Evolutionary conservation across 2,888 invertebrate species (phyloP), one percentile per base, ranked within the genome.

Genomic region (Drosophila melanocephala): DNA sequence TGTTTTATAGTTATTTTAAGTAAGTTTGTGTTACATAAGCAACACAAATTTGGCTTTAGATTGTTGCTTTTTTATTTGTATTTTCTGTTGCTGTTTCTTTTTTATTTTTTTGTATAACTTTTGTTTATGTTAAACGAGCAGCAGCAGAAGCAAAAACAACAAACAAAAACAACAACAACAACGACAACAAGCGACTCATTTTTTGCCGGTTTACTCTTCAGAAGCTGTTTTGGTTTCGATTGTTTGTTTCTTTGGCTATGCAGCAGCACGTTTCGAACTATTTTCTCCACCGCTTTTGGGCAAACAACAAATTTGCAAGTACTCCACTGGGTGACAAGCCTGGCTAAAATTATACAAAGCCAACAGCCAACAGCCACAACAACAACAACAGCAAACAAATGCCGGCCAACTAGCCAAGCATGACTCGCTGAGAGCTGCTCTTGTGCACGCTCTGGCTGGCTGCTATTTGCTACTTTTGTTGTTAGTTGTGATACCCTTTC

Each of bases 191-290:
- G 51, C 44, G 26, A 37, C 56, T 59, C 52, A 71, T 56, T 55
- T 70, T 55, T 62, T 56, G 67, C 50, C 57, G 35, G 39, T 47
- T 70, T 67, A 58, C 72, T 87, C 71, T 76, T 70, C 76, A 77
- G 81, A 51, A 79, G 81, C 60, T 59, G 55, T 70, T 73, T 66
- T 72, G 42, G n/a, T 74, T 70, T 19, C 72, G 61, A 61, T 77
- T 71, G 67, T 74, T 84, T 77, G 66, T 57, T 78, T 81, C 67
- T 72, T 86, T 74, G 72, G 35, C 69, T 73, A 83, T 89, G 90
- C 90, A 77, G 78, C 81, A 73, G 78, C 85, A 86, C 88, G 86
- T 83, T 72, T 84, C 55, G 44, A 65, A 71, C 74, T 69, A 87
- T 85, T 79, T 80, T 84, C 80, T 70, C 60, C 60, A 53, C 53